A percentile compares a stretch with the other conserved stretches of the same genome.
Evolutionary conservation across 2,888 invertebrate genomes (phyloP).

Genomic region (Limnephilus rhombicus): DNA sequence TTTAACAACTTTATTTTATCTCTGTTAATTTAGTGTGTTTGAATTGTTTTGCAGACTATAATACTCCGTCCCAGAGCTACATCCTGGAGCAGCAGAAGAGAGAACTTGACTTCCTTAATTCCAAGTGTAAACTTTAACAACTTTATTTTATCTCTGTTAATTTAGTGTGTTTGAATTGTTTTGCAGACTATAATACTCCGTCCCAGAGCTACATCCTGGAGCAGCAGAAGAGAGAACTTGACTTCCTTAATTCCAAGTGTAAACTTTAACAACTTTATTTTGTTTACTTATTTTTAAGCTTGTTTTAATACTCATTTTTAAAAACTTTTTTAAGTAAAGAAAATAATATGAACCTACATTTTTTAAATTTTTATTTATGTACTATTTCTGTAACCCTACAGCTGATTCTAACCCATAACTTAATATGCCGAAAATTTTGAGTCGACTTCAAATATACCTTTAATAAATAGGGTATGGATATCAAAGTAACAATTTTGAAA

Average conservation of each 20-base stretch:
- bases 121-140: slow-evolving; percentile 16
- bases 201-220: slow-evolving; percentile 1
- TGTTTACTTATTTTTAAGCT: not conserved
- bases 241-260: slow-evolving; percentile 11
- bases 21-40: not conserved
- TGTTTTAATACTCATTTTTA: slow-evolving; percentile 1
- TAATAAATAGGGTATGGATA: no score
- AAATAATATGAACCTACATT: not conserved
- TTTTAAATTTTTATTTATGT: not conserved
- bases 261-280: slow-evolving; percentile 12
- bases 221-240: slow-evolving; percentile 1
- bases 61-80: not conserved
- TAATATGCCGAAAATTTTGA: no score
- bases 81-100: not conserved
- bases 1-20: no score
- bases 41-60: not conserved
- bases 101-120: slow-evolving; percentile 9
- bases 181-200: not conserved
- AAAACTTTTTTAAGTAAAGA: not conserved
- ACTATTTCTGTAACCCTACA: not conserved
- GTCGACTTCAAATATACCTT: no score
- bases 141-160: not conserved
- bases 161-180: not conserved
- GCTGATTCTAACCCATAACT: no score
- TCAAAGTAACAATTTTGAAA: no score